phyloP scores from a whole-genome alignment of 2,888 invertebrate species.

The Taphrorychus bicolor region DNA sequence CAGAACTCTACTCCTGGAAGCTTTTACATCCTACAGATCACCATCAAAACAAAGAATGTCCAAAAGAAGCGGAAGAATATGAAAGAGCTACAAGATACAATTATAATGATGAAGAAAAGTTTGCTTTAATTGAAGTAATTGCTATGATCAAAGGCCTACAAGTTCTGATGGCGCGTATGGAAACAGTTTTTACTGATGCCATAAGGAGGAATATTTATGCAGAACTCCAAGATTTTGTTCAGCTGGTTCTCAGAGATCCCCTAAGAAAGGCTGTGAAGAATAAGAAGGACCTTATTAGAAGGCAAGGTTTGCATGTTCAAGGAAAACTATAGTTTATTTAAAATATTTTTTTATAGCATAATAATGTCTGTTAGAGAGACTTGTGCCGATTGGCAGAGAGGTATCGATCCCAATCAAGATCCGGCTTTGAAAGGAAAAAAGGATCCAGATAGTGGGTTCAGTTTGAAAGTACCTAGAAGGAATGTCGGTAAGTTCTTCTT shows the following conservation, averaged over 20 bases:
- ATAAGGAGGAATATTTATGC: slow-evolving; percentile 93
- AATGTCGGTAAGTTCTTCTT: slow-evolving; percentile 79
- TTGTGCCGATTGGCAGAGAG: slow-evolving; percentile 95
- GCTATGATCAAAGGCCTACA: slow-evolving; percentile 99
- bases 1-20: slow-evolving; percentile 98
- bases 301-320: slow-evolving; percentile 57
- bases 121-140: slow-evolving; percentile 96
- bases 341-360: slow-evolving; percentile 69
- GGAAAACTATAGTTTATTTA: not conserved
- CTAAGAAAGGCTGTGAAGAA: slow-evolving; percentile 96
- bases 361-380: slow-evolving; percentile 97
- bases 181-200: slow-evolving; percentile 93
- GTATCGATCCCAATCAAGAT: slow-evolving; percentile 90
- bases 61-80: slow-evolving; percentile 96
- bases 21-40: slow-evolving; percentile 97
- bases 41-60: slow-evolving; percentile 93
- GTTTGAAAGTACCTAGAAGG: slow-evolving; percentile 88
- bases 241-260: slow-evolving; percentile 86
- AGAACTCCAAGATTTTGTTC: slow-evolving; percentile 96
- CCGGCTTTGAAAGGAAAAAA: slow-evolving; percentile 93
- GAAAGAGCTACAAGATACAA: slow-evolving; percentile 90
- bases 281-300: slow-evolving; percentile 93
- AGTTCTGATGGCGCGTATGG: slow-evolving; percentile 95
- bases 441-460: slow-evolving; percentile 90
- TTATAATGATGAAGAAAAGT: slow-evolving; percentile 96